These are phyloP conservation scores for Homarus gammarus DNA, from an alignment of 2,888 invertebrate species.

Conservation along the genomic window DNA sequence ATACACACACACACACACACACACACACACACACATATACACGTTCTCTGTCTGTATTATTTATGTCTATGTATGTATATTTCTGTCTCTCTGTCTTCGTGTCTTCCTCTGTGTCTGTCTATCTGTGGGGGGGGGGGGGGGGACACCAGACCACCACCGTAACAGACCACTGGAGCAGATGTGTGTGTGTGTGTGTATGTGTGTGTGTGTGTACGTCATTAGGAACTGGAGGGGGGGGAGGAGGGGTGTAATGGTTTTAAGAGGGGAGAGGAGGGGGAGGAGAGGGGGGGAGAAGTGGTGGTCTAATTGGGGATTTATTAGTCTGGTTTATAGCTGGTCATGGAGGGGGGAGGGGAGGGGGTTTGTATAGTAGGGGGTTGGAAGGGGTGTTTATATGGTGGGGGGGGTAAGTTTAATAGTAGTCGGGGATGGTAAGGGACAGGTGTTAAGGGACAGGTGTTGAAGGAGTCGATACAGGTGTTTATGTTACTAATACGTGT, in stretches of 20 bases:
- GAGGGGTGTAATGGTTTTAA: neutral
- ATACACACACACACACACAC: too few species aligned
- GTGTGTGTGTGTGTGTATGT: neutral
- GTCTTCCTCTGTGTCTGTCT: neutral
- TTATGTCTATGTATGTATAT: slow-evolving; percentile 10
- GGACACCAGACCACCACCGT: too few species aligned
- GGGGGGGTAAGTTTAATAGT: too few species aligned
- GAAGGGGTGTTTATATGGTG: too few species aligned
- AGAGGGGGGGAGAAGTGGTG: neutral
- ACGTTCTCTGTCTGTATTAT: neutral
- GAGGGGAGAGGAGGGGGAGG: neutral
- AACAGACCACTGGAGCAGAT: neutral
- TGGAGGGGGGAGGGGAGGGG: neutral
- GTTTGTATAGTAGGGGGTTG: too few species aligned
- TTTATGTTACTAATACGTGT: too few species aligned
- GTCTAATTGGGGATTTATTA: neutral
- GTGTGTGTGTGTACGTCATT: neutral
- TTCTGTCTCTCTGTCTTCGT: neutral
- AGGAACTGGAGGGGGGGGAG: slow-evolving; percentile 12
- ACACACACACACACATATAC: too few species aligned
- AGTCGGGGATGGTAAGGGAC: too few species aligned
- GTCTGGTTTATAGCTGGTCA: neutral
- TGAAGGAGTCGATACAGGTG: too few species aligned
- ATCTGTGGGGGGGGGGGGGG: neutral
- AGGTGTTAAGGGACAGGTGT: too few species aligned